Conservation (phyloP, 2,113 vertebrate genomes). For the Silurus glanis region DNA sequence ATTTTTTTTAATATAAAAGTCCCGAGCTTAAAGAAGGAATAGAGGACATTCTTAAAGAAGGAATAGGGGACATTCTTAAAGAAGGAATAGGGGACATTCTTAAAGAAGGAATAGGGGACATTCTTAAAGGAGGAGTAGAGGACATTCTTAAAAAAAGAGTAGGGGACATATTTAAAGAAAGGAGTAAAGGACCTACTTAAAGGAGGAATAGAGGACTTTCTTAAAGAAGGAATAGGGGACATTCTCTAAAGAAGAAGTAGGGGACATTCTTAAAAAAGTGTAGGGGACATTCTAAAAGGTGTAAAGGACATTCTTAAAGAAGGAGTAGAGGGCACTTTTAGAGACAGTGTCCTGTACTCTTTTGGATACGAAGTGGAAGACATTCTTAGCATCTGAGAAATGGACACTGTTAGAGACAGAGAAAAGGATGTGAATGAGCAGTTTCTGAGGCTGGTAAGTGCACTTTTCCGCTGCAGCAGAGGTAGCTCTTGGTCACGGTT, state of each 20-base stretch:
- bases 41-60: background rate
- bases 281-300: background rate
- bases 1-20: too few relatives aligned
- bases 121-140: background rate
- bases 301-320: background rate
- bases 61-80: background rate
- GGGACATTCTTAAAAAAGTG: background rate
- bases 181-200: background rate
- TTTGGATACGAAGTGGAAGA: background rate
- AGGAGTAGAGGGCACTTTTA: background rate
- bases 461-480: too few relatives aligned
- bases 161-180: background rate
- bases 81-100: too few relatives aligned
- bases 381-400: background rate
- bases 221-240: background rate
- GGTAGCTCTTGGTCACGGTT: too few relatives aligned
- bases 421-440: background rate
- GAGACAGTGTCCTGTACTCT: background rate
- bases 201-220: background rate
- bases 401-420: background rate
- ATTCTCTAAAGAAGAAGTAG: background rate
- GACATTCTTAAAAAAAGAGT: background rate
- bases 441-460: too few relatives aligned
- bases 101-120: background rate
- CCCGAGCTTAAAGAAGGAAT: background rate